Conservation (phyloP, 1,140 invertebrate genomes). For the Cepaea nemoralis region DNA sequence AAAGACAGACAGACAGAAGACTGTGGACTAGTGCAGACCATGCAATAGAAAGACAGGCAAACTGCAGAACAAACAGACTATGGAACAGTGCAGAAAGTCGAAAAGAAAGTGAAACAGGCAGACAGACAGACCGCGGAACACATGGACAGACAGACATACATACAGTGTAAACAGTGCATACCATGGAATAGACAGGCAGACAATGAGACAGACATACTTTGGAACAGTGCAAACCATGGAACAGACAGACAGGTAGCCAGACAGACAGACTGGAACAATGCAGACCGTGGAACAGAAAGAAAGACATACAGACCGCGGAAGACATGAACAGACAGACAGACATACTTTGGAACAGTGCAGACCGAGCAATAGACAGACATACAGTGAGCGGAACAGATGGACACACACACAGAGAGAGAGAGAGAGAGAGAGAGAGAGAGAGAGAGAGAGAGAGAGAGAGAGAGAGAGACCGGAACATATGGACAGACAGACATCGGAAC, state of each 20-base stretch:
- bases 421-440: background rate
- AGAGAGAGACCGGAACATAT: background rate
- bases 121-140: too few species aligned
- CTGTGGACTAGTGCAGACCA: too few species aligned
- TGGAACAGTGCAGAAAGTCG: too few species aligned
- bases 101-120: too few species aligned
- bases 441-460: background rate
- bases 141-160: background rate
- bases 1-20: background rate
- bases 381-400: background rate
- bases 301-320: background rate
- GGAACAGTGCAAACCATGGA: too few species aligned
- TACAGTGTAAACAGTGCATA: background rate
- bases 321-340: background rate
- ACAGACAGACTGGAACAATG: background rate
- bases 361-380: background rate
- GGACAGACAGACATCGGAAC: background rate
- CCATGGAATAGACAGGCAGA: too few species aligned
- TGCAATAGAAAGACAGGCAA: background rate
- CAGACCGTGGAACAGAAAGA: background rate
- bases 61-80: background rate
- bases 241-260: background rate
- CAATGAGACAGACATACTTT: too few species aligned
- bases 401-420: background rate
- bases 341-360: background rate